phyloP scores from a whole-genome alignment of 2,888 invertebrate species.

The Strigamia transsilvanica region DNA sequence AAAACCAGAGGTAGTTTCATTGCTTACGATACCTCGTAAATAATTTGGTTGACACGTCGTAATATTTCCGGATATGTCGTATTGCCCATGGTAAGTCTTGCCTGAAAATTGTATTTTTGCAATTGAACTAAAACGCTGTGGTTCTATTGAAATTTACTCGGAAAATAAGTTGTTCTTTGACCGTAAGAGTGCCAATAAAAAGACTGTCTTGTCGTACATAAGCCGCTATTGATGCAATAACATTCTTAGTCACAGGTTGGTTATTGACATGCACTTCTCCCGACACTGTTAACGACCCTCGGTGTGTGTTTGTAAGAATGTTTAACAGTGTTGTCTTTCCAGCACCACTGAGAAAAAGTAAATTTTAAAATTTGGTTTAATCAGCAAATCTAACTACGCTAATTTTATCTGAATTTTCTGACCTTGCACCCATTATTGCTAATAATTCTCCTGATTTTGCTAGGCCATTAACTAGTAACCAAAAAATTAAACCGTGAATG shows the following conservation, averaged over 20 bases:
- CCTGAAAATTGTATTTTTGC: slow-evolving; percentile 65
- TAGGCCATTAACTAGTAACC: not conserved
- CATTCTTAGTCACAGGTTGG: slow-evolving; percentile 72
- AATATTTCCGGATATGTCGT: slow-evolving; percentile 78
- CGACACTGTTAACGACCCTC: slow-evolving; percentile 65
- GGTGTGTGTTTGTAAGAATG: slow-evolving; percentile 73
- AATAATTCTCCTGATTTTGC: slow-evolving; percentile 78
- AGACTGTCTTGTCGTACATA: slow-evolving; percentile 95
- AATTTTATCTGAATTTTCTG: not conserved
- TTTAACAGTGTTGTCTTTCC: slow-evolving; percentile 83
- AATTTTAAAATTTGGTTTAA: not conserved
- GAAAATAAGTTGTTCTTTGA: slow-evolving; percentile 68
- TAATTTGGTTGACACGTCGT: slow-evolving; percentile 84
- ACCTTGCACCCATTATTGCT: slow-evolving; percentile 77
- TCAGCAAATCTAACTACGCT: not conserved
- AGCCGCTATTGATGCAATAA: slow-evolving; percentile 80
- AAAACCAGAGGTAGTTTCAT: not conserved
- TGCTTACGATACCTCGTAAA: slow-evolving; percentile 63
- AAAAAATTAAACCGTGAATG: not conserved
- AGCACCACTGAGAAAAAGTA: slow-evolving; percentile 27
- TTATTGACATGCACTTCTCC: slow-evolving; percentile 73
- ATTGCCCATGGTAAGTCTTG: slow-evolving; percentile 82
- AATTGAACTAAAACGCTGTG: too few relatives aligned
- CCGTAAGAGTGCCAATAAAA: slow-evolving; percentile 89
- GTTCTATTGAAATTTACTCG: too few relatives aligned